A percentile compares a stretch with the other conserved stretches of the same genome.
phyloP scores from a whole-genome alignment of 1,140 invertebrate species.

The Brachionus sp. region DNA sequence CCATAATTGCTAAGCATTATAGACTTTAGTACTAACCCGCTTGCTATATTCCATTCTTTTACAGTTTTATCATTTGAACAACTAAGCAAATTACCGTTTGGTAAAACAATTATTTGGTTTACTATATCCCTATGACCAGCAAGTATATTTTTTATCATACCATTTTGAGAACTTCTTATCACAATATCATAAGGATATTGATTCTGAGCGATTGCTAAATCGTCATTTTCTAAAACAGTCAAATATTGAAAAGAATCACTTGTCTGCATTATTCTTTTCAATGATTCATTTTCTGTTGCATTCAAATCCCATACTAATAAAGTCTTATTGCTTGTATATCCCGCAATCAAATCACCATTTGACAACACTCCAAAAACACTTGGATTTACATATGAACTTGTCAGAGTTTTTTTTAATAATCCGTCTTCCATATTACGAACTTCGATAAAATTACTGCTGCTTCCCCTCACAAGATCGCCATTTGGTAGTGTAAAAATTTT shows the following conservation, averaged over 20 bases:
- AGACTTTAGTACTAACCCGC: neutral
- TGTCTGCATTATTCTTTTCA: neutral
- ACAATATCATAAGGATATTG: neutral
- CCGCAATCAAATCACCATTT: neutral
- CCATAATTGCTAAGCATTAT: neutral
- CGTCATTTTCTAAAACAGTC: neutral
- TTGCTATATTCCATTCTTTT: neutral
- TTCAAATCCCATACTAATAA: neutral
- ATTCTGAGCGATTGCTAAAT: neutral
- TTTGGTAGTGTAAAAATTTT: neutral
- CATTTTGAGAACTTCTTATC: neutral
- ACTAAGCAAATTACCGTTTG: neutral
- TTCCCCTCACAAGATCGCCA: neutral
- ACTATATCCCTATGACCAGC: neutral
- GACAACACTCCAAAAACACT: neutral
- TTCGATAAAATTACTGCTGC: neutral
- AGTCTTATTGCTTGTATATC: neutral
- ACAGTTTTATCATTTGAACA: neutral
- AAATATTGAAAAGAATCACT: neutral
- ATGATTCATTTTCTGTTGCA: neutral
- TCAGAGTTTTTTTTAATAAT: neutral
- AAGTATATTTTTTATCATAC: neutral
- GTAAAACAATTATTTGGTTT: neutral
- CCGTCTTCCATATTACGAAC: neutral
- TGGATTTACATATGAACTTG: neutral